Conservation (phyloP, 2,113 vertebrate genomes). For the Sylvia atricapilla region DNA sequence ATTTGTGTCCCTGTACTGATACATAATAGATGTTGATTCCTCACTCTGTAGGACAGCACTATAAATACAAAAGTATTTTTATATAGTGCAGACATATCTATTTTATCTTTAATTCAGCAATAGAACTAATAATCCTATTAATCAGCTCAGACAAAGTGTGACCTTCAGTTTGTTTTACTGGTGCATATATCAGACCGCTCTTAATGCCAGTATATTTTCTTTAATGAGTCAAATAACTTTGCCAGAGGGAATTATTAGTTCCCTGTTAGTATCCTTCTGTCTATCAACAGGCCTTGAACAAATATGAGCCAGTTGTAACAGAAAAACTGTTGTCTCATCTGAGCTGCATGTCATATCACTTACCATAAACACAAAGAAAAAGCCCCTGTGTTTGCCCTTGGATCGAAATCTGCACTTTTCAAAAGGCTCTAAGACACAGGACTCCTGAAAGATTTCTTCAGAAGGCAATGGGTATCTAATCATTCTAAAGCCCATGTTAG, state of each 20-base stretch:
- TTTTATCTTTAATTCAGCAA: slow-evolving; percentile 20
- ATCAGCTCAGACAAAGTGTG: neutral
- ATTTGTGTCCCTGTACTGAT: slow-evolving; percentile 54
- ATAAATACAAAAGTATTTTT: slow-evolving; percentile 10
- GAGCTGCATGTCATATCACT: neutral
- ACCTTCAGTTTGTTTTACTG: slow-evolving; percentile 44
- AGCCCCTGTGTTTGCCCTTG: neutral
- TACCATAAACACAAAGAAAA: neutral
- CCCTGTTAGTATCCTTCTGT: neutral
- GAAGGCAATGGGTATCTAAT: neutral
- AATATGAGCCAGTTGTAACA: neutral
- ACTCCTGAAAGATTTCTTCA: neutral
- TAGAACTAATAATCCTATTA: neutral
- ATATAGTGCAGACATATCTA: neutral
- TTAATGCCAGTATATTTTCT: neutral
- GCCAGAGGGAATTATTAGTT: neutral
- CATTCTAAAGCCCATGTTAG: neutral
- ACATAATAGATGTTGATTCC: slow-evolving; percentile 50
- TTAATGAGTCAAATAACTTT: slow-evolving; percentile 55
- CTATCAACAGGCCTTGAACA: neutral
- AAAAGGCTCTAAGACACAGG: neutral
- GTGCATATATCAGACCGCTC: neutral
- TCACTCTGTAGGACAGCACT: slow-evolving; percentile 28
- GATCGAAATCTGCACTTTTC: neutral
- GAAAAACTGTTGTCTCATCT: slow-evolving; percentile 35